Conservation (phyloP, 1,140 invertebrate genomes). For the Hormaphis cornu region DNA sequence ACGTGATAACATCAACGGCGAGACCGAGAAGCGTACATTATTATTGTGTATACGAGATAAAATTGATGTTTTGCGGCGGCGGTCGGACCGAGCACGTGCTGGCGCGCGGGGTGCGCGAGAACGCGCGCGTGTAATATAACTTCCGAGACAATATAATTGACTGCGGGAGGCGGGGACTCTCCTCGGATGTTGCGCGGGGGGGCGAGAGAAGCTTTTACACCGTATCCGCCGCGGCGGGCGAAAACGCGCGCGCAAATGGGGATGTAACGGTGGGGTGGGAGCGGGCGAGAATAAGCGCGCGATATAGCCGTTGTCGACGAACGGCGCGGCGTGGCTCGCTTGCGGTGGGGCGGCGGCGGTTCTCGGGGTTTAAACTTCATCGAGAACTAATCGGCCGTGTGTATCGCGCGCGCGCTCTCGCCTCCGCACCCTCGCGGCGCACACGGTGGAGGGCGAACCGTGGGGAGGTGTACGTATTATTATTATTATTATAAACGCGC, state of each 20-base stretch:
- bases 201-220: conserved; percentile 22
- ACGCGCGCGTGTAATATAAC: neutral
- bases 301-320: neutral
- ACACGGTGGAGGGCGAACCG: neutral
- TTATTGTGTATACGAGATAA: no score
- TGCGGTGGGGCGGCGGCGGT: neutral
- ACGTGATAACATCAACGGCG: no score
- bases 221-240: neutral
- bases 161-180: neutral
- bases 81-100: no score
- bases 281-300: no score
- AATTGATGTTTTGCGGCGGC: no score
- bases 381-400: conserved; percentile 31
- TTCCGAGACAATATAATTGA: conserved; percentile 26
- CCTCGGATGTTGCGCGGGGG: neutral
- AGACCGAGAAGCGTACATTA: no score
- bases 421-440: neutral
- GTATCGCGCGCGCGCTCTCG: neutral
- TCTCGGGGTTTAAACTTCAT: conserved; percentile 31
- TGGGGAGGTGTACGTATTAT: no score
- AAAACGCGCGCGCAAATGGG: neutral
- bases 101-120: no score
- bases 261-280: neutral
- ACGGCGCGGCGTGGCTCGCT: no score
- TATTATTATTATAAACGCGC: no score